Evolutionary conservation across 2,113 vertebrate genomes (phyloP).

Genomic region (chimpanzee (Pan troglodytes)): NHGRI_mPanTro3-v2.1_pri NC_072413.2:102835001-102835500

Average conservation of each 20-base stretch:
- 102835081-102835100: background rate
- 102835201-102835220: background rate
- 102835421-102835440: background rate
- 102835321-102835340: background rate
- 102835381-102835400: background rate
- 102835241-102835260: background rate
- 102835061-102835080: background rate
- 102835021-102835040: too few relatives aligned
- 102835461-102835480: background rate
- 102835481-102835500: too few relatives aligned
- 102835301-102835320: background rate
- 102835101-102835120: background rate
- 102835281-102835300: background rate
- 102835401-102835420: too few relatives aligned
- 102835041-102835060: too few relatives aligned
- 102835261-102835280: background rate
- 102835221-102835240: background rate
- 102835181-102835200: background rate
- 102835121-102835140: background rate
- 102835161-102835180: rapidly evolving
- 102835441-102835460: background rate
- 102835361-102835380: background rate
- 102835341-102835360: background rate
- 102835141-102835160: background rate
- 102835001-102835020: background rate